Base-by-base conservation (phyloP, 2,113 vertebrate genomes). In the Muntiacus reevesi region DNA sequence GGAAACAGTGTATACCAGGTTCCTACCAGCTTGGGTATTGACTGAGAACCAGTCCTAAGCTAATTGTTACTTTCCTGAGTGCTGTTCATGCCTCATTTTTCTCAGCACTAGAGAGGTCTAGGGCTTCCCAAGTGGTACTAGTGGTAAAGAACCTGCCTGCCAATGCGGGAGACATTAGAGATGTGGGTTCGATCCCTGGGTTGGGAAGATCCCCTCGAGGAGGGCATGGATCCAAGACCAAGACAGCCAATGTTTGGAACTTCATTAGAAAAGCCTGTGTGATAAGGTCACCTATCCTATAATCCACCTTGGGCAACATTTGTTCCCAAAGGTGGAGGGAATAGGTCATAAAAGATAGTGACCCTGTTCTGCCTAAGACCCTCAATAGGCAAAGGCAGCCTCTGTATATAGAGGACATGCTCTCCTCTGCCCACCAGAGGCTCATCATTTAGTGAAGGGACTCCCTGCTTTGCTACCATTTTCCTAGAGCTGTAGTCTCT, bases 151-250 rank as follows among this genome's bases (percentile, higher is more conserved):
- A 71, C 19, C 19, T 71, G 19, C 67, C 67, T 71, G 67, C n/a
- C n/a, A 71, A 23, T 71, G 67, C 2, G 0, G 16, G 67, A 71
- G 67, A 71, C n/a, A 23, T 71, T 6, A 71, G 67, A 71, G 67
- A 40, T 40, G 67, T 1, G 0, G n/a, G 67, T 71, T 40, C 0
- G 0, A 12, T 40, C n/a, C 67, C n/a, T 71, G n/a, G n/a, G 19
- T 23, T 6, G 19, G 67, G 67, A 71, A 71, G 67, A 71, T 40
- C 19, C 5, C 19, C 67, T 71, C 0, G 2, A 23, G n/a, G n/a
- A 71, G 10, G n/a, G 67, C 67, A 40, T 71, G 67, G 16, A 16
- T 30, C n/a, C 64, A 67, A 64, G 57, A 33, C 10, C 14, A 59
- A 88, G 27, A 52, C 9, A 79, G n/a, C 40, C 40, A 30, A 23